Base-by-base conservation (phyloP, 2,113 vertebrate genomes). In the Diglossa brunneiventris region DNA sequence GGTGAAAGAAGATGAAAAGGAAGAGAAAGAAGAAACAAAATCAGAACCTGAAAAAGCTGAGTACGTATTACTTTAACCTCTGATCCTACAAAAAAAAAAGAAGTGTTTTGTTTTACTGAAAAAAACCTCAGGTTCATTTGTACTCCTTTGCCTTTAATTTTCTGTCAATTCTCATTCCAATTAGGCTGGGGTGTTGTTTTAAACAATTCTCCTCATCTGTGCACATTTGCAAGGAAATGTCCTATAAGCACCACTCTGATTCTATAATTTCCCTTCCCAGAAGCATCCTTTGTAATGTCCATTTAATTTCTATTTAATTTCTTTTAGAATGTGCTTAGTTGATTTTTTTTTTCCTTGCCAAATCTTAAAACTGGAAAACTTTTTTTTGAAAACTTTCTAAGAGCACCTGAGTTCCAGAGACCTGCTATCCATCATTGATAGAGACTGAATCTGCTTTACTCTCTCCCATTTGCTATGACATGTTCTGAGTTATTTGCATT, bases 41-140 rank as follows among this genome's bases (percentile, higher is more conserved):
- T 96, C 97, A 27, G 98, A 99, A 95, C 97, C 98, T 15, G 98
- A 99, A 95, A 98, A 98, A 95, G 97, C 98, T 33, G 98, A 98
- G 99, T 99, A 98, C 19, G 99, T 98, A 79, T 53, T 30, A 49
- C 6, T 73, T 30, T 59, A 66, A 81, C 26, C 5, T 49, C 8
- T 80, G 8, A 58, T 56, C 35, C 21, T 75, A 41, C 3, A 2
- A 79, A 89, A 53, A 58, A 24, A 46, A 33, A 50, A 24, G n/a
- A 33, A 30, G 3, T 37, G 5, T 3, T 47, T 83, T n/a, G 4
- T 69, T 83, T 92, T 50, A 70, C 27, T 88, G 68, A 30, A 53
- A 35, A 31, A 46, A 73, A 0, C 2, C 6, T 26, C 12, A 61
- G 3, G 26, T 68, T 50, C 4, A 17, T 61, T 87, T 56, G 6